These are phyloP conservation scores for Penaeus chinensis DNA, from an alignment of 1,140 invertebrate genomes.

Conservation along the genomic window DNA sequence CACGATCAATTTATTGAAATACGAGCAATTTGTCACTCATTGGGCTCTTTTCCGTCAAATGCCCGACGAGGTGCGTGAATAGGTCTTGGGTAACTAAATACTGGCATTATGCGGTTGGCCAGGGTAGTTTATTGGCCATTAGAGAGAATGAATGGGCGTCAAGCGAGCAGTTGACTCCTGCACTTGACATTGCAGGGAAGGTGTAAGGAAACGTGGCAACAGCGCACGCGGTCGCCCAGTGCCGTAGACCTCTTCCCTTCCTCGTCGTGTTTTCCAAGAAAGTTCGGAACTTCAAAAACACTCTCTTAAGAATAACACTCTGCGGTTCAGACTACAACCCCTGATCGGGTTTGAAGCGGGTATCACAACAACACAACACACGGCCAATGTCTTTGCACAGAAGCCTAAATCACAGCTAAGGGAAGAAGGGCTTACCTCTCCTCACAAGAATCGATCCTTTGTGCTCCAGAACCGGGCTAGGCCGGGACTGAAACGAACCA, in stretches of 20 bases:
- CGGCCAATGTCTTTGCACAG: conserved; percentile 16
- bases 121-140: conserved; percentile 45
- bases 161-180: conserved; percentile 53
- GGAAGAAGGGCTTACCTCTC: conserved; percentile 53
- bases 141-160: conserved; percentile 55
- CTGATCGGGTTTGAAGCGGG: neutral
- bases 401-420: conserved; percentile 45
- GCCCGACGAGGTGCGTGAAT: conserved; percentile 18
- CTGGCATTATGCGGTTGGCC: conserved; percentile 29
- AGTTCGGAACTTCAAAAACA: conserved; percentile 43
- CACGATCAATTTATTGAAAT: conserved; percentile 56
- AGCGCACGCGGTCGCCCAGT: conserved; percentile 52
- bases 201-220: conserved; percentile 56
- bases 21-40: conserved; percentile 50
- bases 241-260: conserved; percentile 53
- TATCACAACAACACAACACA: conserved; percentile 45
- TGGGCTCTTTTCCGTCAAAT: conserved; percentile 27
- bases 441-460: conserved; percentile 57
- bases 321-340: neutral
- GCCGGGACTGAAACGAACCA: conserved; percentile 56
- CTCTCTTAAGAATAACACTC: conserved; percentile 1
- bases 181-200: conserved; percentile 57
- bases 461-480: conserved; percentile 55
- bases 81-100: conserved; percentile 22
- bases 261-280: conserved; percentile 49